Base-by-base conservation (phyloP, 2,113 vertebrate genomes). In the Oplegnathus fasciatus region DNA sequence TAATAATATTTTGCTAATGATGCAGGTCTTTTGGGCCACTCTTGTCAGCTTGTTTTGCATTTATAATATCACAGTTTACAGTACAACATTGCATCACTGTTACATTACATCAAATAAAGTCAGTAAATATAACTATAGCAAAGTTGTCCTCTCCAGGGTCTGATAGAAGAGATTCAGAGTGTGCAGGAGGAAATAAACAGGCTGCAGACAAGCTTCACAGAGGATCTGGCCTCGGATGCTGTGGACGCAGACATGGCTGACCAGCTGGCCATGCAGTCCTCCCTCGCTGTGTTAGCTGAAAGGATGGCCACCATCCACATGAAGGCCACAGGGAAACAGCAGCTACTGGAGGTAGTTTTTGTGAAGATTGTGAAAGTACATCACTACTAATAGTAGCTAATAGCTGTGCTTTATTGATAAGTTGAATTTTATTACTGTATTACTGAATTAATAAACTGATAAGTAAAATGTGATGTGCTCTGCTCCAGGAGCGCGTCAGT, bases 291-390 rank as follows among this genome's bases (percentile, higher is more conserved):
- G 62, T 83, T 99, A 73, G 98, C 96, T 0, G 97, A 99, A 85
- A 91, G 98, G 20, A 98, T 99, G 97, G 96, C 98, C 89, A 99
- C 98, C 55, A 99, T 99, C 93, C 96, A 94, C 85, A 99, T 98
- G 97, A 99, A 99, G 84, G 98, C 98, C 0, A 95, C 96, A 0
- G 98, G 98, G 66, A 99, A 97, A 82, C 92, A 96, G 6, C 98
- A 99, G 75, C 94, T 98, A 0, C 80, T 99, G 82, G 98, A 99
- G 98, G 98, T 99, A 94, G 17, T n/a, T 72, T 20, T 34, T 52
- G 17, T 4, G 0, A 44, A 3, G 22, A 50, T 26, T 67, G 9
- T 69, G 13, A 48, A 48, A 10, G 2, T 22, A 7, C 1, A 9
- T 37, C 14, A 24, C 26, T 1, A 5, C 18, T 6, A 26, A 6